These are phyloP conservation scores for Rambutsinella grinnellia DNA, from an alignment of 2,888 invertebrate genomes.

Conservation along the genomic window DNA sequence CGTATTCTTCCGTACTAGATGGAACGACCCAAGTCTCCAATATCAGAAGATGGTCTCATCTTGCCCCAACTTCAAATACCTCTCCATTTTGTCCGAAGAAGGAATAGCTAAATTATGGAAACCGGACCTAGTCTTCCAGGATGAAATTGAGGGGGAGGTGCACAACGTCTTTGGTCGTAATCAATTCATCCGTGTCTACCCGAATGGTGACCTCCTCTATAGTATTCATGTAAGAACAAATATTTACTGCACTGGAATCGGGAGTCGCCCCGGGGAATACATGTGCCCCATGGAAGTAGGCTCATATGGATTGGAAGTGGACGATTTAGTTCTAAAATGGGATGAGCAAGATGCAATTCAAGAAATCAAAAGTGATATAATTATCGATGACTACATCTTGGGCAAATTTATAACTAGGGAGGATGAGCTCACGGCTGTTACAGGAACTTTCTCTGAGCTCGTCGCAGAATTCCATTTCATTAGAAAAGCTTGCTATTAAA, in stretches of 20 bases:
- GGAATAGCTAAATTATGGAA: conserved; percentile 10
- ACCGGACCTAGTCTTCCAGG: conserved; percentile 22
- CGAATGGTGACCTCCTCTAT: conserved; percentile 33
- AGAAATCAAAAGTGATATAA: too few species aligned
- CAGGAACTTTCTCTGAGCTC: too few species aligned
- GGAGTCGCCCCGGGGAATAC: conserved; percentile 13
- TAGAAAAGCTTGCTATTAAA: too few species aligned
- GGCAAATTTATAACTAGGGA: too few species aligned
- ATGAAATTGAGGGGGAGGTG: neutral
- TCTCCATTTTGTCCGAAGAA: conserved; percentile 17
- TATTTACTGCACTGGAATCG: conserved; percentile 22
- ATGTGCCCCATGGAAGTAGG: conserved; percentile 5
- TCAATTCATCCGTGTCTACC: conserved; percentile 4
- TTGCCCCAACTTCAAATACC: conserved; percentile 8
- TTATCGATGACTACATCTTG: too few species aligned
- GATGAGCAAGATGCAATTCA: too few species aligned
- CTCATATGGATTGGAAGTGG: neutral
- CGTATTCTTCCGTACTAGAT: conserved; percentile 23
- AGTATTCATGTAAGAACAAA: conserved; percentile 21
- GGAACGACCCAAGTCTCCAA: conserved; percentile 26
- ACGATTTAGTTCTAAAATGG: conserved; percentile 8
- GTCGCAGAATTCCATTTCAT: too few species aligned
- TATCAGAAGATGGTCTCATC: neutral
- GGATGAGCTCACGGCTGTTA: too few species aligned
- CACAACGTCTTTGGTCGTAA: conserved; percentile 12